Conservation (phyloP, 1,140 invertebrate genomes). For the Caenorhabditis remanei region DNA sequence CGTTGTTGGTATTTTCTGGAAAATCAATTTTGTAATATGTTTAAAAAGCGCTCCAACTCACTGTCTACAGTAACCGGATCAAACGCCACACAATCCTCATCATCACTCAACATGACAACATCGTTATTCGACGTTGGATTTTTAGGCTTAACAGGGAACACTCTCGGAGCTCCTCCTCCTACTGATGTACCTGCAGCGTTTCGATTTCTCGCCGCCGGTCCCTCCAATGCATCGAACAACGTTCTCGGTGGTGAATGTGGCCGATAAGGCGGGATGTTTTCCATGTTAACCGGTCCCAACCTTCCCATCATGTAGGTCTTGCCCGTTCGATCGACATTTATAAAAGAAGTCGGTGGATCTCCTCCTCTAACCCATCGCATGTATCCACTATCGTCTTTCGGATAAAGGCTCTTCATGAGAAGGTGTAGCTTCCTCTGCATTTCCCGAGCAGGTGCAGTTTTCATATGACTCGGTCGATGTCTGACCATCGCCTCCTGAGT, state of each 20-base stretch:
- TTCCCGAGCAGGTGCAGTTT: not conserved
- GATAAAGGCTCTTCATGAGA: not conserved
- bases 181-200: not conserved
- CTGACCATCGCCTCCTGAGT: not conserved
- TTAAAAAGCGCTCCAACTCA: no score
- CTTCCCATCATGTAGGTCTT: not conserved
- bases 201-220: not conserved
- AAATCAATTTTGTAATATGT: no score
- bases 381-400: conserved; percentile 6
- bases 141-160: no score
- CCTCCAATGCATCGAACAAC: not conserved
- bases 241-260: not conserved
- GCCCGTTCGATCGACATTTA: not conserved
- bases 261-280: not conserved
- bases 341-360: not conserved
- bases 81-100: not conserved
- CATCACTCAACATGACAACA: not conserved
- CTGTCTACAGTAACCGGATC: no score
- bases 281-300: not conserved
- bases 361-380: not conserved
- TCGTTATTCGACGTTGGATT: not conserved
- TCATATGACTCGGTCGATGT: not conserved
- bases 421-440: not conserved
- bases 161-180: not conserved
- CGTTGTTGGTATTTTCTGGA: no score